phyloP scores from a whole-genome alignment of 2,797 vertebrate species.

The Pseudopleuronectes americanus region DNA sequence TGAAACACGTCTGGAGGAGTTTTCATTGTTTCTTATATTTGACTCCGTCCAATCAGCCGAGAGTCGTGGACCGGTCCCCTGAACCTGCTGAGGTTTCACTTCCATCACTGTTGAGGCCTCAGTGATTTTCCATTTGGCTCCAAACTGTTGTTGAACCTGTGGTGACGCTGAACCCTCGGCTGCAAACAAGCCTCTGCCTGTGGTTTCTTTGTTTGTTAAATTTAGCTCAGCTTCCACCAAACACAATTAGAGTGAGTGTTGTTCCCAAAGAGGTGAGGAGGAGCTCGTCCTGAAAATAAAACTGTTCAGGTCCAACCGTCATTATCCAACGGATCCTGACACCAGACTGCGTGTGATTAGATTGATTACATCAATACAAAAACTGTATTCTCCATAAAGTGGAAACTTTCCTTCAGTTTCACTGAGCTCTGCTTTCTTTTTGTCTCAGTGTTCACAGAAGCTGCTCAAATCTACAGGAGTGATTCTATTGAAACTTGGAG shows the following conservation, averaged over 20 bases:
- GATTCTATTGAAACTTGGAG: no score
- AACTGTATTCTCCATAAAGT: no score
- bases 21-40: conserved; percentile 4
- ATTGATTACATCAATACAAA: no score
- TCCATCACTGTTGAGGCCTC: not conserved
- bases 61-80: not conserved
- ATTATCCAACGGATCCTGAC: no score
- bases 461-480: no score
- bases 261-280: conserved; percentile 1
- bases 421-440: no score
- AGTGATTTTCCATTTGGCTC: conserved; percentile 4
- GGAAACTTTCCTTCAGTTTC: not conserved
- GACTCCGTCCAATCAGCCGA: not conserved
- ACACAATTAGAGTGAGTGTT: conserved; percentile 2
- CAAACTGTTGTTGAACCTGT: conserved; percentile 18
- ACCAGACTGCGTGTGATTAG: no score
- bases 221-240: conserved; percentile 10
- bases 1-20: not conserved
- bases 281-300: no score
- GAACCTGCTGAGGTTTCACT: not conserved
- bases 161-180: conserved; percentile 29
- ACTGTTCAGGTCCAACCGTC: no score
- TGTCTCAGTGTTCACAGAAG: no score
- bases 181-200: conserved; percentile 40
- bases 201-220: conserved; percentile 22